A percentile compares a stretch with the other conserved stretches of the same genome.
These are phyloP conservation scores for Eidolon dupreanum DNA, from an alignment of 2,797 vertebrate species.

Conservation along the genomic window DNA sequence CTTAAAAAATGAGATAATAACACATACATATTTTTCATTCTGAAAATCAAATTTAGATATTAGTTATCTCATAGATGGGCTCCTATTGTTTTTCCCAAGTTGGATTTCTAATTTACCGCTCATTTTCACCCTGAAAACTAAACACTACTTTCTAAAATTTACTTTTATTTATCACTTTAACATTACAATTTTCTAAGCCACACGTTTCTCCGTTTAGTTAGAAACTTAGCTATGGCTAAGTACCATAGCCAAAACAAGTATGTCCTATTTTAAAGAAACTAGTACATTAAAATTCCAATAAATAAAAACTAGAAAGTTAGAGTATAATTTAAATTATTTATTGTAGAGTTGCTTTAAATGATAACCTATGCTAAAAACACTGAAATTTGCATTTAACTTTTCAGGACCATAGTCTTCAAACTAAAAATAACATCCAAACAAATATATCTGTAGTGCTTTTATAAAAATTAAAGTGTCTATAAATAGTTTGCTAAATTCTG, in stretches of 20 bases:
- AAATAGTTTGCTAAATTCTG: slow-evolving; percentile 28
- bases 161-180: background rate
- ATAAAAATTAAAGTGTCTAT: background rate
- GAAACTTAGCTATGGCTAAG: background rate
- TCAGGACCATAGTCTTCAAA: background rate
- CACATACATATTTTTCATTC: background rate
- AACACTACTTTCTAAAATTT: background rate
- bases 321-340: slow-evolving; percentile 20
- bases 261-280: slow-evolving; percentile 9
- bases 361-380: background rate
- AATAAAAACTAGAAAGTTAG: background rate
- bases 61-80: background rate
- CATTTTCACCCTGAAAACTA: background rate
- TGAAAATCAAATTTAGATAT: slow-evolving; percentile 1
- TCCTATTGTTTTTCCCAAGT: background rate
- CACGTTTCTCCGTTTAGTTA: background rate
- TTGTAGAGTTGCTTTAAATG: background rate
- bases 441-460: background rate
- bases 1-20: background rate
- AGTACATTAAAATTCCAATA: background rate
- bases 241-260: background rate
- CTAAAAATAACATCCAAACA: background rate
- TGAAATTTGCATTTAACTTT: slow-evolving; percentile 1
- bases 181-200: background rate
- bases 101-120: background rate